Base-by-base conservation (phyloP, 2,113 vertebrate species). In the Scartelaos histophorus region DNA sequence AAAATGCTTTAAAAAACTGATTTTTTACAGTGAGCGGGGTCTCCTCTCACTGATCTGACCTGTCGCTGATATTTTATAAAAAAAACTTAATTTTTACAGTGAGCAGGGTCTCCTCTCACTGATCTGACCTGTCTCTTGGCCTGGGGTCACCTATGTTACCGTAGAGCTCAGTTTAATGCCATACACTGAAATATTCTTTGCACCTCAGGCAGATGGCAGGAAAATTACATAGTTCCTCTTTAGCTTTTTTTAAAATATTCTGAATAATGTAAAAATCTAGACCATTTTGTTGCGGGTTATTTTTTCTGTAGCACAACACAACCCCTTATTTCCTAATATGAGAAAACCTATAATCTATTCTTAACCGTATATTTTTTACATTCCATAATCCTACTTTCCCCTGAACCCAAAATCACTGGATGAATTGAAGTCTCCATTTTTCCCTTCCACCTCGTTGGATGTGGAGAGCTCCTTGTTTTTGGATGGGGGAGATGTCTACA, bases 361-460 rank as follows among this genome's bases (percentile, higher is more conserved):
- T 19, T 19, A 51, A 51, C 15, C 47, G 19, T 51, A 51, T 51
- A 51, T 51, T 17, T 51, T 51, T 7, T 1, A 43, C 6, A 51
- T 54, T 51, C 19, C 5, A 6, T 51, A 7, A n/a, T 11, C 7
- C 7, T 21, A 43, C 19, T 87, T 88, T 69, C 51, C 71, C 67
- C 60, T 46, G 17, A 69, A 61, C 85, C 86, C 67, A 73, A 38
- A 83, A 82, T 87, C 67, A 47, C 51, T 7, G 22, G 12, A 25
- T 78, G 73, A 82, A 21, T 68, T 56, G 10, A 13, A 82, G 74
- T 82, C 86, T 67, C 73, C 72, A 82, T 80, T 57, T 68, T 82
- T 69, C 82, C 79, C 76, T 73, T 78, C 72, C 78, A 80, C 19
- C 34, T 19, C 61, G 35, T 38, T 17, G 43, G 19, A 64, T n/a